Evolutionary conservation across 2,113 vertebrate species (phyloP).

Genomic region (Nycticorax nycticorax): DNA sequence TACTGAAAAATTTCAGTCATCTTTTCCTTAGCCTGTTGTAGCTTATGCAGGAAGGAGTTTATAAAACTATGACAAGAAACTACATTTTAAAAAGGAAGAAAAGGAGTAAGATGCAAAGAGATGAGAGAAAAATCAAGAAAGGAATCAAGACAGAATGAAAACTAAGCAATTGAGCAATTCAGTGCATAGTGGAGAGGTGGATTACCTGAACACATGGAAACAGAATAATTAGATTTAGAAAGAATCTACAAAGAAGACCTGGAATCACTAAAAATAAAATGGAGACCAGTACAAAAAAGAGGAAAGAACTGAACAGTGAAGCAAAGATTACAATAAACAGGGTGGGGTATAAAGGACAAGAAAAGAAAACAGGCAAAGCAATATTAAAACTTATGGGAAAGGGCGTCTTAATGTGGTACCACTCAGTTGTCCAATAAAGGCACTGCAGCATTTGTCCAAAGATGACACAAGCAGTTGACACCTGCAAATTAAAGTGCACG

Average conservation of each 20-base stretch:
- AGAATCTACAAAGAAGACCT: neutral
- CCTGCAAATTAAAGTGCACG: conserved; percentile 38
- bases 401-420: neutral
- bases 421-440: neutral
- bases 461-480: neutral
- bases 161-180: neutral
- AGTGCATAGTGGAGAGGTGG: neutral
- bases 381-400: conserved; percentile 6
- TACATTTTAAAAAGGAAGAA: neutral
- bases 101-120: neutral
- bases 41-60: neutral
- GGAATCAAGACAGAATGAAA: neutral
- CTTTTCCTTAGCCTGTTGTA: neutral
- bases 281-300: neutral
- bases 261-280: neutral
- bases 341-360: neutral
- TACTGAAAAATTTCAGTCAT: neutral
- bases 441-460: neutral
- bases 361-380: neutral
- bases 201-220: neutral
- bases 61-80: neutral
- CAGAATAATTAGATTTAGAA: neutral
- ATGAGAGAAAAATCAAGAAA: neutral
- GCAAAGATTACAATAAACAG: neutral
- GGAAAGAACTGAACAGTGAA: neutral